Evolutionary conservation across 2,113 vertebrate species (phyloP).

Genomic region (Anarhynchus alexandrinus): DNA sequence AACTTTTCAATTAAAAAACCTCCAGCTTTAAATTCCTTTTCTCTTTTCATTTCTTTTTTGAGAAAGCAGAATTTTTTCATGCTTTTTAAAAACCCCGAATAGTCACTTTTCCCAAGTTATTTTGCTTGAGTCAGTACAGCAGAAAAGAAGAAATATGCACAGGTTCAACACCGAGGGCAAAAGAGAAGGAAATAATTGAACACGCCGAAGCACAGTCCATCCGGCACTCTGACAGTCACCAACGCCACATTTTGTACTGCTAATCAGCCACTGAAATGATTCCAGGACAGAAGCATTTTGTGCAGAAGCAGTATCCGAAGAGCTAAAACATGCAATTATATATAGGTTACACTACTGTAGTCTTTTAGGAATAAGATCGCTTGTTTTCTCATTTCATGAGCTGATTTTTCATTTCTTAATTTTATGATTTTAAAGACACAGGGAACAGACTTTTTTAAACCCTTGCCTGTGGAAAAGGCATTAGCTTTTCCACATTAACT

Average conservation of each 20-base stretch:
- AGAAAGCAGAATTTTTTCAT: neutral
- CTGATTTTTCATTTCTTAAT: neutral
- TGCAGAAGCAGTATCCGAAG: neutral
- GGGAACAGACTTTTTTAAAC: neutral
- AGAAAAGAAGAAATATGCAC: neutral
- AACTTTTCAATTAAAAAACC: neutral
- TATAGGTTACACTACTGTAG: fast-evolving
- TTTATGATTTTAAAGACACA: neutral
- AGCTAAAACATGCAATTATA: neutral
- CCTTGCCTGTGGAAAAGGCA: neutral
- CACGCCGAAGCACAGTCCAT: fast-evolving
- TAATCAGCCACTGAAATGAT: neutral
- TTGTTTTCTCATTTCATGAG: neutral
- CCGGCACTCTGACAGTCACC: neutral
- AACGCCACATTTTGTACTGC: fast-evolving
- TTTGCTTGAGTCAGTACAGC: neutral
- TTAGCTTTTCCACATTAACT: neutral
- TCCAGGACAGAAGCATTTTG: neutral
- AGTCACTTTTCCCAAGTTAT: neutral
- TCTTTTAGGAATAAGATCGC: neutral
- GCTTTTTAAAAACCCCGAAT: neutral
- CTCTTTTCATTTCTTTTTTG: neutral
- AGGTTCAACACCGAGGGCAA: fast-evolving
- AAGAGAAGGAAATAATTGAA: neutral
- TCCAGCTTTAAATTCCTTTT: neutral